Base-by-base conservation (phyloP, 2,888 invertebrate species). In the Parnassius orleans region DNA sequence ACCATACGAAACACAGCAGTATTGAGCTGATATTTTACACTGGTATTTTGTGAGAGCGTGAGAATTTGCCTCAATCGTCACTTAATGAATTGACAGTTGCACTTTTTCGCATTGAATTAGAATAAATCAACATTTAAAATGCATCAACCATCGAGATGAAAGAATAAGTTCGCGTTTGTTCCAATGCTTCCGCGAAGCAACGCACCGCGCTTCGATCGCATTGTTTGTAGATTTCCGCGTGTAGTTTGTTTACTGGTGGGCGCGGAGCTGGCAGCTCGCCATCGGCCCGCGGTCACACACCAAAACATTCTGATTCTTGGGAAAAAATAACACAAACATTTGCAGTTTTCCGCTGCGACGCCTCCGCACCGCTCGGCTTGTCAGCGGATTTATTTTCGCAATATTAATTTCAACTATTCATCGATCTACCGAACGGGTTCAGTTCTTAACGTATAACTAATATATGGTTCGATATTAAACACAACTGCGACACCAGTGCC, bases 301-400 rank as follows among this genome's bases (percentile, higher is more conserved):
- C 79, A 82, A 86, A 86, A 85, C 86, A 84, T 79, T 77, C 78
- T 69, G 75, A 79, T 79, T 85, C 85, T 81, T 78, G 76, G 77
- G 77, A 77, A 83, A 85, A 84, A 83, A 81, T 79, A 77, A 76
- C 73, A 73, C 74, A 75, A 67, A 48, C 48, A 48, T 48, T 67
- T 66, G 67, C 55, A 55, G 55, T 55, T 55, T 54, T 65, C 64
- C 86, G 93, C 94, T 80, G 93, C 93, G 48, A 48, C 48, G 48
- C 41, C 80, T 93, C 94, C 5, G 93, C 93, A 79, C 92, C 93
- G 54, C 94, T 56, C 55, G 92, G 74, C 77, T 91, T 64, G 77
- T 88, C 64, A 89, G 93, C 12, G 92, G 92, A 54, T 60, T 51
- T 42, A 33, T 54, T 50, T 46, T 41, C 50, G 50, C 51, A 15